Evolutionary conservation across 2,113 vertebrate species (phyloP), one percentile per base, ranked within the genome.

Genomic region (Fulmarus glacialis): DNA sequence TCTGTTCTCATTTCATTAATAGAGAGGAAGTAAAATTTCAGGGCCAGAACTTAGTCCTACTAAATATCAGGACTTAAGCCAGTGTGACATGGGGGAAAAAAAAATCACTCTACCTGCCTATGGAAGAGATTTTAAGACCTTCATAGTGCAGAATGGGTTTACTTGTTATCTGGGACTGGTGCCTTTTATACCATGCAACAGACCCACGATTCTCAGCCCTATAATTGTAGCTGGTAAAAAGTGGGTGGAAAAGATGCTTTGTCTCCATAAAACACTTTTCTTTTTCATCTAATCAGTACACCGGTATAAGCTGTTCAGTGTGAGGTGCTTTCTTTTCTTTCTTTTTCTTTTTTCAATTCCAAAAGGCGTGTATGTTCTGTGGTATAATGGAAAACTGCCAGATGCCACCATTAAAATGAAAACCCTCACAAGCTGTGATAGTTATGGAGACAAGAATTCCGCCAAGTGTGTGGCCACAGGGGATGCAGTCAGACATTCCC

Each of bases 351-450:
- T 27, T 45, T 2, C 1, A 34, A 2, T 78, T 80, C 17, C 62
- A 88, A 82, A 80, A 90, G 24, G 8, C 2, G 0, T 30, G 11
- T 19, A 26, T 43, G 45, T 59, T 87, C 60, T 62, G 22, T 58
- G n/a, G 15, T 36, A 66, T 42, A 88, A 88, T 82, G 55, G 90
- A 83, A 97, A 93, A 27, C 73, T 77, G 70, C 32, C 62, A 95
- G 79, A 77, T 80, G 55, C 30, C 74, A 90, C 43, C n/a, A 75
- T n/a, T 90, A 92, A 86, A 88, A 86, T 58, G 22, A 93, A 97
- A 93, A 72, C 8, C 4, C 43, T 63, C 50, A 73, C 70, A 83
- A 78, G 72, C 42, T 42, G 56, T 58, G 12, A 62, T 80, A 64
- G 43, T 88, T 82, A 85, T 14, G 43, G n/a, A 91, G 70, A 82